Evolutionary conservation across 2,113 vertebrate genomes (phyloP), one percentile per base, ranked within the genome.

Genomic region (Verasper variegatus): DNA sequence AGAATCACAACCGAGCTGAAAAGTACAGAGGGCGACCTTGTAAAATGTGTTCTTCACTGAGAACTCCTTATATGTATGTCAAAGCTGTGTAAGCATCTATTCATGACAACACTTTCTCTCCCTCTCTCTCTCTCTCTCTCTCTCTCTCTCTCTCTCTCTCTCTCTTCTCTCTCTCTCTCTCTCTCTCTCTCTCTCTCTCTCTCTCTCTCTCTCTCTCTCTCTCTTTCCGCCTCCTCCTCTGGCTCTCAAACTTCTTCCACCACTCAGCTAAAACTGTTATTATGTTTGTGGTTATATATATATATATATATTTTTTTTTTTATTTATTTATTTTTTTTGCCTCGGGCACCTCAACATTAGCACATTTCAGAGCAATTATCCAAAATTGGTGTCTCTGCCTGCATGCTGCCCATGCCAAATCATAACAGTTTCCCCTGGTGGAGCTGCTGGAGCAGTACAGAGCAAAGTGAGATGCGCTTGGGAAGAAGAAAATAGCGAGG

Each of bases 361-460:
- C 89, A 87, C 88, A 92, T 92, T 88, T 92, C 85, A 85, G 82
- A 82, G 85, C 85, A 89, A 92, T 94, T 94, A 94, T 89, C 83
- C 82, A 83, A 88, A 91, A 91, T 87, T 85, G 81, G 88, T 83
- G 84, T 86, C 82, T 92, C 80, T 85, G 84, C 74, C 84, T 89
- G 70, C 78, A 78, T 63, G 75, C 78, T 66, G 60, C 68, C 80
- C 65, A 51, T 87, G 84, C 89, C 85, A 87, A 91, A 92, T 91
- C 86, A 83, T 76, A 91, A 86, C 81, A 62, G 81, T 79, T 86
- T 86, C 73, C 84, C 78, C 69, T 68, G 66, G 74, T 85, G 76
- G 76, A 86, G 86, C 74, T 76, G 79, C 81, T 88, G 61, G 60
- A 79, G 89, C 85, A 88, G 86, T 86, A 82, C 88, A 88, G 80